Evolutionary conservation across 1,140 invertebrate species (phyloP).

Genomic region (Rhizoglyphus robini): DNA sequence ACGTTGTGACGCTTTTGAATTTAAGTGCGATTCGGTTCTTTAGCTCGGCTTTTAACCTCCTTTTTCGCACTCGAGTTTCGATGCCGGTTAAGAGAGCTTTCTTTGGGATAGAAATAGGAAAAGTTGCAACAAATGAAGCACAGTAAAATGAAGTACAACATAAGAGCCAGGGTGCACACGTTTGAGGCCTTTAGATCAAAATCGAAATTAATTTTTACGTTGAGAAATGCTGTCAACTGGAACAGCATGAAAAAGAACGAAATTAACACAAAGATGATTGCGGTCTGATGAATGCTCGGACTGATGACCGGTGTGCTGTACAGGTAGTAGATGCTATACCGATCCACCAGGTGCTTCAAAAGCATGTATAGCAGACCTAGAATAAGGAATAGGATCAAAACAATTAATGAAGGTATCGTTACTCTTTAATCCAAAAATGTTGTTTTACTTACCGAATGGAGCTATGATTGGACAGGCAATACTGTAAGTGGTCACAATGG

Average conservation of each 20-base stretch:
- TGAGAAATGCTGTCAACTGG: conserved; percentile 31
- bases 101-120: not conserved
- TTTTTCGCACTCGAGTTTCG: too few relatives aligned
- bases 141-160: conserved; percentile 2
- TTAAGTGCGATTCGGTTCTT: too few relatives aligned
- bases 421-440: not conserved
- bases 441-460: conserved; percentile 55
- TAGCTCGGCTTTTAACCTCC: too few relatives aligned
- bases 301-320: conserved; percentile 62
- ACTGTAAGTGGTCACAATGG: conserved; percentile 79
- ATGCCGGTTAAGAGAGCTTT: too few relatives aligned
- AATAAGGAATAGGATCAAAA: too few relatives aligned
- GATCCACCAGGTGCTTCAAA: conserved; percentile 80
- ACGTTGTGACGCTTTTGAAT: too few relatives aligned
- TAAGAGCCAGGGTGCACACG: not conserved
- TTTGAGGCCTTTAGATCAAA: conserved; percentile 6
- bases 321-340: conserved; percentile 89
- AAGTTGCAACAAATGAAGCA: conserved; percentile 2
- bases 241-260: conserved; percentile 46
- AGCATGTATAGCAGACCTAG: conserved; percentile 72
- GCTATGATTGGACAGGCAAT: conserved; percentile 82
- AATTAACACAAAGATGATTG: conserved; percentile 48
- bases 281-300: conserved; percentile 45
- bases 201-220: not conserved
- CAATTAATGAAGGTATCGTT: conserved; percentile 18